Evolutionary conservation across 2,797 vertebrate species (phyloP), one percentile per base, ranked within the genome.

Genomic region (Tokudaia muenninki): DNA sequence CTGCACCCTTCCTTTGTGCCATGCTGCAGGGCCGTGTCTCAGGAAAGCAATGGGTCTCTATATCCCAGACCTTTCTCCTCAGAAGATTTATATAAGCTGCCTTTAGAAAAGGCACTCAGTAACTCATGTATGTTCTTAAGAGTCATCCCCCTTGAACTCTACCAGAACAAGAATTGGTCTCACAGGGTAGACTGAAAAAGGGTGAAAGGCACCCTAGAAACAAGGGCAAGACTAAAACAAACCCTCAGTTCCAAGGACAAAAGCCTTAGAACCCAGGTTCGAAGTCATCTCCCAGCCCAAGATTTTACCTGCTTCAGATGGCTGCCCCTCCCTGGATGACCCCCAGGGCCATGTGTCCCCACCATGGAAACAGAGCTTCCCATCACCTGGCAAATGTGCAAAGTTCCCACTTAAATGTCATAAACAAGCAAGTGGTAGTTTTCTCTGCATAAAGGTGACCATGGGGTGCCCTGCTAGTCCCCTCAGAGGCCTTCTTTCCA

Each of bases 1-100:
- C 22, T 14, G 19, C 1, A 6, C 21, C 24, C 52, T 50, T 61
- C 29, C 74, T 14, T 6, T 50, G 31, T 6, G 22, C 13, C 16
- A 9, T 34, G 34, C 0, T n/a, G 1, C 26, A 34, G 26, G 57
- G 1, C 11, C n/a, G n/a, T 44, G 2, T 0, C 31, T 31, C 0
- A n/a, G 34, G 22, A 34, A 21, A 65, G 17, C 26, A 65, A 74
- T 8, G 22, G 19, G 1, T 72, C 63, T 72, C 52, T 59, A 0
- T 47, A 72, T 47, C 50, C 9, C 19, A 84, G 22, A 47, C 1
- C 31, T 72, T 12, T 52, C 74, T 50, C 70, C 21, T 37, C 12
- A 37, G 77, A 81, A 7, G 52, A 19, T 24, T 24, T 44, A 75
- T 17, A 50, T 52, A 52, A 52, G 6, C 19, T 17, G 6, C 4